Evolutionary conservation across 2,113 vertebrate species (phyloP).

Genomic region (Arenaria interpres): DNA sequence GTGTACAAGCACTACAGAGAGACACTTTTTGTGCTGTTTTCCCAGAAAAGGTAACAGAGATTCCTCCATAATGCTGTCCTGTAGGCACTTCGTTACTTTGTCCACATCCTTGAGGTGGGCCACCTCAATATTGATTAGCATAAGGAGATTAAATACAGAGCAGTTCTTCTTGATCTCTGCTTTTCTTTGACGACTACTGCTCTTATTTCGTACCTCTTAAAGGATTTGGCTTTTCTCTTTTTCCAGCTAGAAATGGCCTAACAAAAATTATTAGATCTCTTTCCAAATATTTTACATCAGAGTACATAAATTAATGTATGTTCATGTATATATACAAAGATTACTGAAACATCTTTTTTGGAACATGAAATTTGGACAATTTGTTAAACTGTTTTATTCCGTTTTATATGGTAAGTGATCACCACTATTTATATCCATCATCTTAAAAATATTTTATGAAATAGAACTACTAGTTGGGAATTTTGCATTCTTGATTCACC

Average conservation of each 20-base stretch:
- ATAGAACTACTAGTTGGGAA: neutral
- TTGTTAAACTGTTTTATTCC: neutral
- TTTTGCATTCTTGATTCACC: neutral
- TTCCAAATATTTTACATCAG: neutral
- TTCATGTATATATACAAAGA: neutral
- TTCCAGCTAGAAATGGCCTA: neutral
- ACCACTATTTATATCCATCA: neutral
- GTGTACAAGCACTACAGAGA: neutral
- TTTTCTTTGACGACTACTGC: neutral
- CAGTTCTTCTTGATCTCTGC: neutral
- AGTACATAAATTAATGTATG: neutral
- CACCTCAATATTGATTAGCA: neutral
- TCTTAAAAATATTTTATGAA: neutral
- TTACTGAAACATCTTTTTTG: neutral
- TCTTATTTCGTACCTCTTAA: neutral
- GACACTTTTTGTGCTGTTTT: neutral
- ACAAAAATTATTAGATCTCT: neutral
- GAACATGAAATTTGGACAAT: neutral
- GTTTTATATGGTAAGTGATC: neutral
- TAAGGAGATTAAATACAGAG: neutral
- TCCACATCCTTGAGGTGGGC: neutral
- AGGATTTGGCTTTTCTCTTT: neutral
- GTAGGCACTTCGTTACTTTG: neutral
- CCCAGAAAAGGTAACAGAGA: neutral
- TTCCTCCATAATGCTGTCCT: neutral